A percentile compares a stretch with the other conserved stretches of the same genome.
These are phyloP conservation scores for Lasioglossum figueresi DNA, from an alignment of 2,888 invertebrate genomes.

Conservation along the genomic window DNA sequence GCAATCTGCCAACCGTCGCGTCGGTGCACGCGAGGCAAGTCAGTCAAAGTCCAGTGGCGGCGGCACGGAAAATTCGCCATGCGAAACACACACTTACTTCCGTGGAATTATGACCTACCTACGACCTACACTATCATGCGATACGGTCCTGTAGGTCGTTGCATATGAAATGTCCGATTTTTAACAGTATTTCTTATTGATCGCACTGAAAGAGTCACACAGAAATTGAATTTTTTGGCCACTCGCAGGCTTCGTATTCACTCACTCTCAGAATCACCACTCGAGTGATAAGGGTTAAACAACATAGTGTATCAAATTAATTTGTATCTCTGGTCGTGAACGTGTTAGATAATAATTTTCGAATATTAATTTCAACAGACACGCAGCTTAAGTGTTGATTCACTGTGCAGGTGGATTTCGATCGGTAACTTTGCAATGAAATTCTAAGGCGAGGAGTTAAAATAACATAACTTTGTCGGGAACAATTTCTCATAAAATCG, in stretches of 20 bases:
- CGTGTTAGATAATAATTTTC: too few species aligned
- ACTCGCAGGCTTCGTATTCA: too few species aligned
- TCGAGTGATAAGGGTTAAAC: too few species aligned
- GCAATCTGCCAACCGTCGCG: slow-evolving; percentile 8
- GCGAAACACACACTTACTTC: background rate
- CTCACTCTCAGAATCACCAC: too few species aligned
- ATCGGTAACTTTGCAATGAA: background rate
- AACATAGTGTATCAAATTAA: too few species aligned
- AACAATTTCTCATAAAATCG: background rate
- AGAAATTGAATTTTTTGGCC: too few species aligned
- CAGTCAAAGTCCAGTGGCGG: background rate
- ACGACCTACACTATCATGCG: background rate
- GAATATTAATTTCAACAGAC: too few species aligned
- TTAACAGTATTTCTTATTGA: too few species aligned
- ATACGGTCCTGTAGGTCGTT: background rate
- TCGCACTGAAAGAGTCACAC: too few species aligned
- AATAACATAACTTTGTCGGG: background rate
- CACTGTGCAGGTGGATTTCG: background rate
- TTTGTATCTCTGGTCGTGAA: too few species aligned
- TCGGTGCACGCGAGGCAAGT: background rate
- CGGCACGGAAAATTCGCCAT: background rate
- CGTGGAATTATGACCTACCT: background rate
- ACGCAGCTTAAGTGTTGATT: background rate
- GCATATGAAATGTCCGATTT: too few species aligned
- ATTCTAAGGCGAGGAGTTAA: background rate